Conservation (phyloP, 2,113 vertebrate species). For the Vulpes lagopus region DNA sequence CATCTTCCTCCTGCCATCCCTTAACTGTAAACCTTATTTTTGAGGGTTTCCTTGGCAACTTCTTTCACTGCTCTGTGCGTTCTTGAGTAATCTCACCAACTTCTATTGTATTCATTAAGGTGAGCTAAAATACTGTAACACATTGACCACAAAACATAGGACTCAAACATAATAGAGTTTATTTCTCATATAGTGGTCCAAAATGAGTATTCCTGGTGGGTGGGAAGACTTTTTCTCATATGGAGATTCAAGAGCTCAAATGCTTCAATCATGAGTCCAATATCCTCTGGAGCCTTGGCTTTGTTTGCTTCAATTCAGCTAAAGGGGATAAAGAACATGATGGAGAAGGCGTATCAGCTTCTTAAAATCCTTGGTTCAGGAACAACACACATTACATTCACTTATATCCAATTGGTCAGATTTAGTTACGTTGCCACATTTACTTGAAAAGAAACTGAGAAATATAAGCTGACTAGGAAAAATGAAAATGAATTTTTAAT, state of each 20-base stretch:
- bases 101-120: neutral
- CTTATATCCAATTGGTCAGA: neutral
- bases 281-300: neutral
- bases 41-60: neutral
- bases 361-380: neutral
- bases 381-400: neutral
- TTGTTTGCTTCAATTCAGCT: neutral
- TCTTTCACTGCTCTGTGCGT: neutral
- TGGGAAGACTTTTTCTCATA: neutral
- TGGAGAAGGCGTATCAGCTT: neutral
- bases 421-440: neutral
- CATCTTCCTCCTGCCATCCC: neutral
- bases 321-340: neutral
- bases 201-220: neutral
- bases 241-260: neutral
- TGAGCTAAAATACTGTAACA: neutral
- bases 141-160: neutral
- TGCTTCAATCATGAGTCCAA: neutral
- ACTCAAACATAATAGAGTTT: neutral
- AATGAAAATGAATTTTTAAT: neutral
- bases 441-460: neutral
- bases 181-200: neutral
- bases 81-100: neutral
- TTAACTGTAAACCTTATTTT: neutral
- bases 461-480: neutral